Percentiles rank a stretch among this genome's conserved stretches.
Evolutionary conservation across 1,140 invertebrate species (phyloP).

Genomic region (Drosophila pandora): DNA sequence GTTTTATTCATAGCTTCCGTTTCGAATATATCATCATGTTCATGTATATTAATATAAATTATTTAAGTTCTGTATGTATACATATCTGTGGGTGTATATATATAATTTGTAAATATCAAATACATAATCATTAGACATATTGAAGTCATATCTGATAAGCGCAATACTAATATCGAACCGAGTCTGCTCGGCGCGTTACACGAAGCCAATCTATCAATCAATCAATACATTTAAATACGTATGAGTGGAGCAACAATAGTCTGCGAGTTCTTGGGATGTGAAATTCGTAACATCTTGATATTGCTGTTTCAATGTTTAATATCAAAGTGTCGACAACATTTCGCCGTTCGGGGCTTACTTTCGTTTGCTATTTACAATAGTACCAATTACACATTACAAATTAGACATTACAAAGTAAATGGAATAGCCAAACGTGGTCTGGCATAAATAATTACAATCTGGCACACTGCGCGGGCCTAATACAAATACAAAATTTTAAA

Average conservation of each 20-base stretch:
- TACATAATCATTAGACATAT: conserved; percentile 64
- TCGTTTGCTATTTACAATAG: conserved; percentile 62
- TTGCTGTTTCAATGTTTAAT: conserved; percentile 63
- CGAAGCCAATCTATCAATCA: conserved; percentile 30
- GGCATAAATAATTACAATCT: conserved; percentile 30
- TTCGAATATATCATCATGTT: conserved; percentile 59
- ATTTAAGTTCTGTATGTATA: conserved; percentile 56
- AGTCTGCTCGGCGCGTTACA: conserved; percentile 42
- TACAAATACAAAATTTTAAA: conserved; percentile 49
- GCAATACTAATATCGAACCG: conserved; percentile 62
- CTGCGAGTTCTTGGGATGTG: conserved; percentile 39
- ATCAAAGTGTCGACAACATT: conserved; percentile 58
- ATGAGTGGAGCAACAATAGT: conserved; percentile 52
- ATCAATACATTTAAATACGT: conserved; percentile 50
- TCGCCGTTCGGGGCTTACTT: conserved; percentile 31
- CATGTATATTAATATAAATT: conserved; percentile 78
- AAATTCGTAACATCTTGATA: conserved; percentile 63
- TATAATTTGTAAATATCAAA: conserved; percentile 76
- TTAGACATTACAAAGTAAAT: conserved; percentile 65
- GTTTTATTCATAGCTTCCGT: conserved; percentile 71
- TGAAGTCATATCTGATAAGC: conserved; percentile 58
- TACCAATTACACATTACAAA: conserved; percentile 36
- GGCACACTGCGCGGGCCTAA: conserved; percentile 34
- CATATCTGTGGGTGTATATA: conserved; percentile 49
- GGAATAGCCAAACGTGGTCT: conserved; percentile 50